Base-by-base conservation (phyloP, 1,140 invertebrate species). In the Lepidurus arcticus region DNA sequence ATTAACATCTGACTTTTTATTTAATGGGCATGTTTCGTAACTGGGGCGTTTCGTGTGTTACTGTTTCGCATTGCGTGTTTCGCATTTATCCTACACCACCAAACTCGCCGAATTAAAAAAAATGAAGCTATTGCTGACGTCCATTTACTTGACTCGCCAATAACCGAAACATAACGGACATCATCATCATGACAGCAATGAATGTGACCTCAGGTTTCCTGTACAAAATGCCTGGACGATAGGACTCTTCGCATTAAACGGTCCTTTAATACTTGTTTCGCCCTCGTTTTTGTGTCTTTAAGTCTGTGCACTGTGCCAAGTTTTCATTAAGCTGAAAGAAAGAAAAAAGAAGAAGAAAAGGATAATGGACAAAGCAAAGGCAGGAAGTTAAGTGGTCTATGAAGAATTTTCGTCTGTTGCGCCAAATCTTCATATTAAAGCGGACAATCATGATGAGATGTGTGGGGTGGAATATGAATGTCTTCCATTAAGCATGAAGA, bases 301-400 rank as follows among this genome's bases (percentile, higher is more conserved):
- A 65, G 53, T 65, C 53, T 65, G 53, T 65, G 53, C 53, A 65
- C 53, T 65, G 53, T 65, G 53, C 53, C 53, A 65, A 65, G 53
- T 65, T 65, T 34, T 65, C 53, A 65, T 65, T 65, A 65, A 65
- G 53, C 53, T 65, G 21, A 21, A 65, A n/a, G 21, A 65, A 65
- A 47, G 16, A 47, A 47, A 47, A 16, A 21, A 65, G 8, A 65
- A 65, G 53, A 65, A 65, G 21, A n/a, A 65, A 65, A 21, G 16
- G 21, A 21, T 1, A 65, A 65, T 7, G 53, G 21, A 65, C 53
- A 21, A 21, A 65, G 10, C 45, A 65, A 65, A 47, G 10, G 45
- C 53, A 65, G 21, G 53, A n/a, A 21, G 16, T 65, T 21, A 21
- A n/a, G 16, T 7, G 53, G 16, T 65, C 16, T 7, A 65, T 65